Evolutionary conservation across 2,888 invertebrate genomes (phyloP).

Genomic region (Phragmatobia fuliginosa): DNA sequence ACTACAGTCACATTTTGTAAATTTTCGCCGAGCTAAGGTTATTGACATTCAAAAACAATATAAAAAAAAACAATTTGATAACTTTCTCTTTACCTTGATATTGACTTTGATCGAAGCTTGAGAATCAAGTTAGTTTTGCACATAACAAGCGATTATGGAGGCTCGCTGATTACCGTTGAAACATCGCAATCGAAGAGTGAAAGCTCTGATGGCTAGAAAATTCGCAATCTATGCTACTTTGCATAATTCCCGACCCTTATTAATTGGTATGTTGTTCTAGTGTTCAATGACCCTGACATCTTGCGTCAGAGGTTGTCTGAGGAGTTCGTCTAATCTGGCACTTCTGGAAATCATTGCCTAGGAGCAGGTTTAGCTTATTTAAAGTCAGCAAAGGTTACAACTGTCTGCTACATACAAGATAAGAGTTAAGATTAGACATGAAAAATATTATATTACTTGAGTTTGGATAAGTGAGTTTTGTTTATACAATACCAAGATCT

Average conservation of each 20-base stretch:
- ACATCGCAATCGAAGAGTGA: conserved; percentile 16
- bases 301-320: neutral
- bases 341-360: neutral
- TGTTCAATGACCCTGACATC: neutral
- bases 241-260: neutral
- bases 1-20: neutral
- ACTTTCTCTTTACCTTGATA: conserved; percentile 27
- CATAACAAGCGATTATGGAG: conserved; percentile 19
- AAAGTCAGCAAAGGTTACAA: too few species aligned
- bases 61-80: conserved; percentile 19
- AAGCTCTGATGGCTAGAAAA: conserved; percentile 5
- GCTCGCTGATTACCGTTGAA: conserved; percentile 2
- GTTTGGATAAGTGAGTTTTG: too few species aligned
- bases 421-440: too few species aligned
- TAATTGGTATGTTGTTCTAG: neutral
- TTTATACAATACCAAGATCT: too few species aligned
- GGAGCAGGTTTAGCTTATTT: neutral
- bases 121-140: conserved; percentile 21
- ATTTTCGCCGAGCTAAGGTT: conserved; percentile 7
- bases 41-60: conserved; percentile 15
- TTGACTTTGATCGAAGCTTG: conserved; percentile 14
- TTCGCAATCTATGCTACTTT: neutral
- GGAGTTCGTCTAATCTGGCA: neutral
- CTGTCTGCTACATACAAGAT: too few species aligned
- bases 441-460: too few species aligned